These are phyloP conservation scores for Vombatus ursinus DNA, from an alignment of 2,113 vertebrate species.

Conservation along the genomic window DNA sequence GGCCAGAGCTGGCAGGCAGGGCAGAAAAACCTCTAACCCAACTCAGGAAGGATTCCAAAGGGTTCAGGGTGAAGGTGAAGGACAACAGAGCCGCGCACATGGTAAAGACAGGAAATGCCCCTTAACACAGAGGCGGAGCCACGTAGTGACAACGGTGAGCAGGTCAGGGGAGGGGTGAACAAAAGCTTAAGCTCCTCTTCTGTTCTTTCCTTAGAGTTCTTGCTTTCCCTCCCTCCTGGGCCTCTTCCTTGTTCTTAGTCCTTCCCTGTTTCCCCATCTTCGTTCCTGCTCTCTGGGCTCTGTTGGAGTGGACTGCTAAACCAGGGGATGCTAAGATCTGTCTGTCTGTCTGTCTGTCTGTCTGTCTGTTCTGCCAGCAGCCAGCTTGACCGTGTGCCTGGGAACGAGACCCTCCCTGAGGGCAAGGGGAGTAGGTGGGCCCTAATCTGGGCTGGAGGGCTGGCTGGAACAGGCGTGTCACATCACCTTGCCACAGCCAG, in stretches of 20 bases:
- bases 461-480: neutral
- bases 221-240: neutral
- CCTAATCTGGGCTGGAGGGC: neutral
- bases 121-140: neutral
- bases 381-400: neutral
- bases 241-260: neutral
- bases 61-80: neutral
- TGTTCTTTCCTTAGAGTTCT: neutral
- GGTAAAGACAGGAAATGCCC: neutral
- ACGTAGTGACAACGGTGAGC: neutral
- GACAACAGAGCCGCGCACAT: neutral
- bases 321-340: neutral
- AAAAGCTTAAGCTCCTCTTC: neutral
- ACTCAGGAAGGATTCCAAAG: neutral
- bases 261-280: neutral
- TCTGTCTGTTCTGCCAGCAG: neutral
- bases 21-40: neutral
- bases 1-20: neutral
- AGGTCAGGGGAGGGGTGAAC: neutral
- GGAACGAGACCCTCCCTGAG: neutral
- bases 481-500: neutral
- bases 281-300: neutral
- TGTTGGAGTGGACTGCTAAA: neutral
- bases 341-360: neutral
- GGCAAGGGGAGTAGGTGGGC: neutral